These are phyloP conservation scores for Leucophenga montana DNA, from an alignment of 2,888 invertebrate species.

Conservation along the genomic window DNA sequence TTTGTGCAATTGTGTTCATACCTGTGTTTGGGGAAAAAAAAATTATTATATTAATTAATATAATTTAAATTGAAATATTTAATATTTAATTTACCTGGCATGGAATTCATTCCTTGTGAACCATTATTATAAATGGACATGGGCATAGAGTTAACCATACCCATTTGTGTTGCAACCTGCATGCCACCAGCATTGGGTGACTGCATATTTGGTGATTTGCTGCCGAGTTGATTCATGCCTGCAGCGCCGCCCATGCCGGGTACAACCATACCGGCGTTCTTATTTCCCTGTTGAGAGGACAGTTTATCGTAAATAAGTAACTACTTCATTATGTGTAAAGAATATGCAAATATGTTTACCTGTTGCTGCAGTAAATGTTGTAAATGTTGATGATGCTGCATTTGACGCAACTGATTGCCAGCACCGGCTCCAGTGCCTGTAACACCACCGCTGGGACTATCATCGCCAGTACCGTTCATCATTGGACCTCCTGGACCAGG, in stretches of 20 bases:
- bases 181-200: conserved; percentile 87
- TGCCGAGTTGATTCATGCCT: conserved; percentile 83
- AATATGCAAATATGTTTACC: conserved; percentile 11
- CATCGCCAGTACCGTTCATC: conserved; percentile 78
- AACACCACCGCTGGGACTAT: conserved; percentile 76
- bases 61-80: neutral
- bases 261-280: conserved; percentile 69
- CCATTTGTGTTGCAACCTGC: conserved; percentile 81
- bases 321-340: too few relatives aligned
- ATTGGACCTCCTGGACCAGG: conserved; percentile 84
- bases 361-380: conserved; percentile 81
- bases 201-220: conserved; percentile 88
- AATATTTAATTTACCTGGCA: conserved; percentile 76
- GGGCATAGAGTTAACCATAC: conserved; percentile 79
- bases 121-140: conserved; percentile 85
- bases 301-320: too few relatives aligned
- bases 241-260: conserved; percentile 75
- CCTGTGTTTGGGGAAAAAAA: too few relatives aligned
- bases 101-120: conserved; percentile 81
- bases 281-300: conserved; percentile 59
- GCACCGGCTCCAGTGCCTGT: conserved; percentile 34
- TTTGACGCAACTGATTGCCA: conserved; percentile 71
- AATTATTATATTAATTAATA: too few relatives aligned
- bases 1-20: conserved; percentile 78
- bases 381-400: conserved; percentile 76